Evolutionary conservation across 2,113 vertebrate genomes (phyloP).

Genomic region (Mobula birostris): DNA sequence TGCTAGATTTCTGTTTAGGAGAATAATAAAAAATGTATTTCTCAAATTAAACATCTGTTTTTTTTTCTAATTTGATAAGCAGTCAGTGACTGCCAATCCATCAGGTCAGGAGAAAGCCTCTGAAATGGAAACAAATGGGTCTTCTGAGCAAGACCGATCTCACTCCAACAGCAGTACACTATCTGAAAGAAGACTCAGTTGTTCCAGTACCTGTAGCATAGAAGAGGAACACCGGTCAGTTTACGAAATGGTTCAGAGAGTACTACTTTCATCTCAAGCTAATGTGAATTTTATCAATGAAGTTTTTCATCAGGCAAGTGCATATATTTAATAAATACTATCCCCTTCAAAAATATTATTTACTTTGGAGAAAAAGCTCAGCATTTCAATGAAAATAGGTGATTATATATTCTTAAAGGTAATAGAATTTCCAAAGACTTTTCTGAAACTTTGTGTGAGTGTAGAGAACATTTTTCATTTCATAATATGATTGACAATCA

Average conservation of each 20-base stretch:
- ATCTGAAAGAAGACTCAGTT: slow-evolving; percentile 77
- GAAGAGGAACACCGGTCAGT: slow-evolving; percentile 80
- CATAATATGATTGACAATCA: not conserved
- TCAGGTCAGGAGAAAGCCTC: slow-evolving; percentile 61
- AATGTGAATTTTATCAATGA: slow-evolving; percentile 96
- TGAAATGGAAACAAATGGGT: slow-evolving; percentile 55
- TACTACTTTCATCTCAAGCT: slow-evolving; percentile 83
- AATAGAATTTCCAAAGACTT: not conserved
- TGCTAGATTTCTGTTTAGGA: not conserved
- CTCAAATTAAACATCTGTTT: not conserved
- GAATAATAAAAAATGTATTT: not conserved
- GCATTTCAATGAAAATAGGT: not conserved
- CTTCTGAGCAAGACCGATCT: slow-evolving; percentile 68
- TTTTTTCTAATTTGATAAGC: not conserved
- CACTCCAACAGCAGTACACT: slow-evolving; percentile 84
- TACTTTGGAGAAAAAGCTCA: not conserved
- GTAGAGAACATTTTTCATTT: not conserved
- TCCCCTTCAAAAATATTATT: not conserved
- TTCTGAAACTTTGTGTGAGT: not conserved
- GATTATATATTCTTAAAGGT: not conserved
- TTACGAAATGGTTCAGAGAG: slow-evolving; percentile 88
- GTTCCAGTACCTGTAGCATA: slow-evolving; percentile 84
- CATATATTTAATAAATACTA: not conserved
- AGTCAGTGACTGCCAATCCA: slow-evolving; percentile 63
- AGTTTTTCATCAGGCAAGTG: slow-evolving; percentile 85